Base-by-base conservation (phyloP, 2,797 vertebrate genomes). In the Morus bassanus region DNA sequence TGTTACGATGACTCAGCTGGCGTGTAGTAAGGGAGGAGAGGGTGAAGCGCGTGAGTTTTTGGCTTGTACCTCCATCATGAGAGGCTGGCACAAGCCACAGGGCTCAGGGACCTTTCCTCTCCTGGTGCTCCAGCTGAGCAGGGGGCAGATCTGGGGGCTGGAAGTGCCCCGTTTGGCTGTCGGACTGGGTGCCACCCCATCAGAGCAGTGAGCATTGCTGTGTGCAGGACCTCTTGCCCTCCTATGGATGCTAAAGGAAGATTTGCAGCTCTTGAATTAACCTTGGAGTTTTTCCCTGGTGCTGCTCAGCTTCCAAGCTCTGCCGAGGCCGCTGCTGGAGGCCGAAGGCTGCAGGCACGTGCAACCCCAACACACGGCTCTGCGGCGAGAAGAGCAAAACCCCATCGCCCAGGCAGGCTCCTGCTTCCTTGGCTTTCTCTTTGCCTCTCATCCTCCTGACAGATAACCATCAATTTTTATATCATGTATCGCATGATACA, bases 131-230 rank as follows among this genome's bases (percentile, higher is more conserved):
- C 61, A 28, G 31, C 33, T 39, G 57, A 85, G 43, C 41, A 48
- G 56, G 41, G 50, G 68, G 28, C 50, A 80, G 59, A 46, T 64
- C 30, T 53, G 1, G 39, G 35, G 30, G 48, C 73, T 92, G 53
- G 39, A 65, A 77, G 6, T 9, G 21, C 15, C 54, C 18, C 0
- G 0, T 75, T 75, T 89, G 28, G 18, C 23, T 3, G 1, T 5
- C 5, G 0, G 18, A 31, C 39, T 10, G 7, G 15, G 9, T 68
- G 25, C 17, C 9, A 69, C n/a, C 41, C 21, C 13, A 7, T 12
- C 59, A 79, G 28, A 68, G 18, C 41, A 60, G 23, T 14, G 25
- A 37, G 19, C 15, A 37, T 14, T 24, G 8, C 41, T 57, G 85
- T 9, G 4, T 65, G 13, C 1, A 0, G 68, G 50, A 22, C 23